Evolutionary conservation across 2,797 vertebrate genomes (phyloP), one percentile per base, ranked within the genome.

Genomic region (Merluccius polli): DNA sequence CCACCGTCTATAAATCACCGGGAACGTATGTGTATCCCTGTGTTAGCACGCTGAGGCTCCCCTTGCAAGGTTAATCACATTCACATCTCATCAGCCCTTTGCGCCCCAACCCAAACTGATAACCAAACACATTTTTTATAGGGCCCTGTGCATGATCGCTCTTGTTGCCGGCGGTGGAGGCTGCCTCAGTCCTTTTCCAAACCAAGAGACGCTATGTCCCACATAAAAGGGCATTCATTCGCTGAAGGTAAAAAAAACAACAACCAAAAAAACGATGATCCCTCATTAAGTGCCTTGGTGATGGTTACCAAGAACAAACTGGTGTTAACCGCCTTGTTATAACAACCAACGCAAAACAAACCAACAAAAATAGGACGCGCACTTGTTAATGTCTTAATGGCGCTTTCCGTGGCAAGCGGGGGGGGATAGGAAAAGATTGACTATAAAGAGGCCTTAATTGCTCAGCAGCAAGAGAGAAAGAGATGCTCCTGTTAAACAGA

Each of bases 1-100:
- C 83, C 83, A 81, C 82, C 36, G 73, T 89, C 89, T 87, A 92
- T 92, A 93, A 93, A 92, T 93, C 92, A 92, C 87, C 63, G 77
- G 77, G 76, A 89, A 90, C 76, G 74, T 79, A 85, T 81, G 82
- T 88, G 82, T 85, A 81, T 91, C 90, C 87, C 59, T 77, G 85
- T 87, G 88, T 81, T 44, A 88, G 88, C 75, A 79, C 65, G 44
- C 87, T 84, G 87, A 91, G 86, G 89, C 88, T 85, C 83, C 44
- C 89, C 88, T 89, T 84, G 87, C 89, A 89, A 89, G 82, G 86
- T 88, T 89, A 88, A 90, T 91, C 86, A 84, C 88, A 83, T 86
- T 90, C 89, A 85, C 87, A 86, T 92, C 90, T 89, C 81, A 79
- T 80, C 72, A 67, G 86, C 85, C 86, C 84, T 84, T 88, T 86